A percentile compares a stretch with the other conserved stretches of the same genome.
These are phyloP conservation scores for Corythoichthys haematopterus DNA, from an alignment of 2,113 vertebrate genomes.

Conservation along the genomic window DNA sequence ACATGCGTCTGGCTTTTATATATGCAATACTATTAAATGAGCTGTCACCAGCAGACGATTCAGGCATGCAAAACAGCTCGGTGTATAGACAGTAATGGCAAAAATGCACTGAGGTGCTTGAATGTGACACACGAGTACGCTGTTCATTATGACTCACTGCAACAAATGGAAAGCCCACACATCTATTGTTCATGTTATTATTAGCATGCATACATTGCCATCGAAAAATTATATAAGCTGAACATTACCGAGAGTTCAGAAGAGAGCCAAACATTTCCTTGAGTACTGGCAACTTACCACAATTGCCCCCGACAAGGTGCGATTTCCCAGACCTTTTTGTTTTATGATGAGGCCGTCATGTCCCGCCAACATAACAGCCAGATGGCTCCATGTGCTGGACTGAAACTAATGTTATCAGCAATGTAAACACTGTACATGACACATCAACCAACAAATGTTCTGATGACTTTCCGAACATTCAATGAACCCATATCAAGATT, in stretches of 20 bases:
- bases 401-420: constrained; percentile 15
- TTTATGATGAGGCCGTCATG: constrained; percentile 15
- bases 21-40: not conserved
- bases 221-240: not conserved
- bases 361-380: constrained; percentile 20
- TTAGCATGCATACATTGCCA: not conserved
- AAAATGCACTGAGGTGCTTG: not conserved
- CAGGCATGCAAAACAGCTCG: not conserved
- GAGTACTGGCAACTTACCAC: not conserved
- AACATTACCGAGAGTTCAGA: not conserved
- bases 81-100: not conserved
- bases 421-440: not conserved
- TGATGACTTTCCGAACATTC: not conserved
- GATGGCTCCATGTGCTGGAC: constrained; percentile 28
- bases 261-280: not conserved
- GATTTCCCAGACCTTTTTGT: constrained; percentile 10
- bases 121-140: not conserved
- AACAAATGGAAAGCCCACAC: not conserved
- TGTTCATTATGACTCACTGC: not conserved
- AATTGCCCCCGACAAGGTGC: constrained; percentile 10
- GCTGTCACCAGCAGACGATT: not conserved
- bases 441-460: not conserved
- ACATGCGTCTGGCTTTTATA: not conserved
- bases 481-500: too few relatives aligned
- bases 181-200: not conserved